phyloP scores from a whole-genome alignment of 2,888 invertebrate genomes.

The Latrodectus hesperus region DNA sequence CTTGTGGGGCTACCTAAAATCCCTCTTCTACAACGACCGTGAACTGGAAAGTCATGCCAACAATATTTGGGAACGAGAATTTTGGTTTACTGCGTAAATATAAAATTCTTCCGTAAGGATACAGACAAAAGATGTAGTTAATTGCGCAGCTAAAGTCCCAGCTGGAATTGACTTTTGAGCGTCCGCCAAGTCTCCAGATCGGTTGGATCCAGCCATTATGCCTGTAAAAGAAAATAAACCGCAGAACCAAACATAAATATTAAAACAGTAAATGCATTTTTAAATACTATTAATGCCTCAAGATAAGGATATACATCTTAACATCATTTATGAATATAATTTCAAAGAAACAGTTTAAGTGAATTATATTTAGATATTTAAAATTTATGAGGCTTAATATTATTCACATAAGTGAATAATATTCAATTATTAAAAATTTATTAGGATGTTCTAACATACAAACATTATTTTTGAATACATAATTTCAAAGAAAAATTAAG shows the following conservation, averaged over 20 bases:
- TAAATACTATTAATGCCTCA: too few species aligned
- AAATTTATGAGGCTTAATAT: too few species aligned
- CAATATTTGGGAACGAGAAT: not conserved
- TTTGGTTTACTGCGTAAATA: not conserved
- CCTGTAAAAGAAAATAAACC: slow-evolving; percentile 78
- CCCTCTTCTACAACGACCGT: too few species aligned
- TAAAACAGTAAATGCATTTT: not conserved
- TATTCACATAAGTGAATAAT: too few species aligned
- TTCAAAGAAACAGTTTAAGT: not conserved
- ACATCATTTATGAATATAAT: not conserved
- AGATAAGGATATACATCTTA: too few species aligned
- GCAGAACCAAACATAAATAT: not conserved
- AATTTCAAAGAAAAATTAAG: too few species aligned
- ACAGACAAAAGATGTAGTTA: slow-evolving; percentile 95
- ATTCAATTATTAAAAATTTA: too few species aligned
- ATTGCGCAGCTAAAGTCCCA: slow-evolving; percentile 96
- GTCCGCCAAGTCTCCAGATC: slow-evolving; percentile 98
- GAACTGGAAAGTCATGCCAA: too few species aligned
- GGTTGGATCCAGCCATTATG: slow-evolving; percentile 99
- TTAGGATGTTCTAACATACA: too few species aligned
- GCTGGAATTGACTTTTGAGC: slow-evolving; percentile 98
- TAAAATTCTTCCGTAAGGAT: slow-evolving; percentile 73
- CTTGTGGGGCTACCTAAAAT: too few species aligned
- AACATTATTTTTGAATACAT: too few species aligned
- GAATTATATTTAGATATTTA: not conserved